Base-by-base conservation (phyloP, 2,888 invertebrate species). In the Tachina lurida region DNA sequence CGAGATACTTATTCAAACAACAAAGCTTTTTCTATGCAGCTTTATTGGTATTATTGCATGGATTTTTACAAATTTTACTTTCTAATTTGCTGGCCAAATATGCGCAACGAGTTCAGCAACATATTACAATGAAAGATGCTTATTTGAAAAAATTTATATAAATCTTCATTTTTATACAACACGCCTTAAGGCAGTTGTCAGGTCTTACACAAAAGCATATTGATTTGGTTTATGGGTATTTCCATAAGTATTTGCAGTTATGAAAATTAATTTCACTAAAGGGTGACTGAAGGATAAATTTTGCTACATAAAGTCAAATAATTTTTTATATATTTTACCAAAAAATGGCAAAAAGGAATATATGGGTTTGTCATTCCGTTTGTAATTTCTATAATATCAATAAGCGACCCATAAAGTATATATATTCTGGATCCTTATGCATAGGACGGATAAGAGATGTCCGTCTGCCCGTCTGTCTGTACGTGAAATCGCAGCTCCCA, bases 41-140 rank as follows among this genome's bases (percentile, higher is more conserved):
- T 83, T 77, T 77, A 71, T 73, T 78, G 74, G 45, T 47, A 63
- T 60, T 75, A 73, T 43, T 17, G n/a, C 5, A 49, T 12, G n/a
- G 3, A 15, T 49, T 58, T 70, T 41, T 63, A 68, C 41, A 85
- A 22, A 85, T 87, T 88, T 89, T 89, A 89, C 89, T 89, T 89
- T 89, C 89, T 89, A 88, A 89, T 88, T 88, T 88, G 84, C 67
- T 82, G 75, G 60, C 82, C 85, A 85, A 85, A 85, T 79, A 47
- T 45, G 74, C 65, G 60, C 63, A 62, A 65, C 43, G 22, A 22
- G 41, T 52, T 65, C 10, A 67, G 52, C n/a, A 88, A 82, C 86
- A 87, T 80, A 49, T 73, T 75, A 52, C 76, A 68, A 45, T 62
- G 47, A 63, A 82, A 56, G 74, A 70, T 22, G 13, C 0, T 31